Base-by-base conservation (phyloP, 2,797 vertebrate genomes). In the Vultur gryphus region DNA sequence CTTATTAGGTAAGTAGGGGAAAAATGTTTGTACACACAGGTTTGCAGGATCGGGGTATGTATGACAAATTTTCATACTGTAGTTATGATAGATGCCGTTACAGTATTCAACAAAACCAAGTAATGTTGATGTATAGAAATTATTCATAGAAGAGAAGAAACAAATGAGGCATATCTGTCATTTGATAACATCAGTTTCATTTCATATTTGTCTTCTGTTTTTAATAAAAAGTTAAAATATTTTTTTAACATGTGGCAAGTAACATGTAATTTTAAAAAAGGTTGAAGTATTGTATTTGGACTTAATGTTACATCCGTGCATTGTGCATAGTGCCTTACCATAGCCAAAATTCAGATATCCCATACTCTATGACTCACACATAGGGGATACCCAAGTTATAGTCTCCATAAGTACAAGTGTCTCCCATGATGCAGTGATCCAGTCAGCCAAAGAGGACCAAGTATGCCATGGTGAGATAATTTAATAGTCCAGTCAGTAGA, bases 301-400 rank as follows among this genome's bases (percentile, higher is more conserved):
- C 20, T 46, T 78, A 11, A n/a, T 16, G 6, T 59, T 84, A 28
- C 1, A 4, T n/a, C 2, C 7, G 3, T 18, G 15, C 3, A 2
- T 59, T 93, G 23, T 49, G 21, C 13, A 13, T 33, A 51, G 13
- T 35, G 7, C 58, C 31, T 89, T 89, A 37, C 15, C 26, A 7
- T 39, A 83, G 37, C n/a, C 75, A 33, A 80, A 73, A 66, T 78
- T 67, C 43, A 71, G 44, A 13, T 65, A 49, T 52, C 11, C 11
- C 29, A 20, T 81, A 37, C 31, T 13, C 14, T 80, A 7, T 46
- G 25, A 33, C 3, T 41, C 14, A 2, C 55, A 39, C 16, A 33
- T 7, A 54, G 10, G 25, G 6, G 20, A 57, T 5, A 43, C 4
- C 9, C 4, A 1, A 64, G 25, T 52, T 48, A 31, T 5, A 52